Conservation (phyloP, 1,140 invertebrate species). For the Penaeus vannamei region DNA sequence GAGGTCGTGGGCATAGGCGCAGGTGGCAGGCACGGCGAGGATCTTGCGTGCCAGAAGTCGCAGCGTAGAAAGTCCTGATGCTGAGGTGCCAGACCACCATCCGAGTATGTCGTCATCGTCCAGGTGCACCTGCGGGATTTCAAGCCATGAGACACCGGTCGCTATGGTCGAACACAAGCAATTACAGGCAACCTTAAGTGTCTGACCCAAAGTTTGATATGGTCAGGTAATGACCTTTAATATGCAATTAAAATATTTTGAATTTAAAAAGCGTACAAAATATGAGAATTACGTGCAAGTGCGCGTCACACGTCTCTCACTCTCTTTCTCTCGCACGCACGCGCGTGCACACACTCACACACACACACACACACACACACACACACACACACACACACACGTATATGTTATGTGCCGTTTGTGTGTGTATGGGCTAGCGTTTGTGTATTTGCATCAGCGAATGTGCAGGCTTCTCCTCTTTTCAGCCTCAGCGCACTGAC, state of each 20-base stretch:
- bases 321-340: too few relatives aligned
- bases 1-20: conserved; percentile 65
- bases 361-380: too few relatives aligned
- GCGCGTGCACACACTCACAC: too few relatives aligned
- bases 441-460: background rate
- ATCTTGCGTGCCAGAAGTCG: conserved; percentile 64
- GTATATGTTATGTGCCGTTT: background rate
- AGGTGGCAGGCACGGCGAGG: conserved; percentile 66
- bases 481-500: background rate
- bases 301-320: too few relatives aligned
- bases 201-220: background rate
- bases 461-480: background rate
- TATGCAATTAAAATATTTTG: background rate
- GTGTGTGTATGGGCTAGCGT: too few relatives aligned
- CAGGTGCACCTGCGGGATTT: conserved; percentile 58
- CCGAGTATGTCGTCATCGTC: conserved; percentile 67
- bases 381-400: too few relatives aligned
- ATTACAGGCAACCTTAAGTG: background rate
- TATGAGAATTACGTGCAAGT: too few relatives aligned
- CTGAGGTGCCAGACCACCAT: conserved; percentile 67
- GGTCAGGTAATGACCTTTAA: background rate
- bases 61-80: conserved; percentile 65
- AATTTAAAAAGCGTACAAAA: too few relatives aligned
- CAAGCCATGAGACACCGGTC: background rate
- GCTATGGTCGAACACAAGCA: background rate